phyloP scores from a whole-genome alignment of 2,888 invertebrate genomes.

The Lasioglossum figueresi region DNA sequence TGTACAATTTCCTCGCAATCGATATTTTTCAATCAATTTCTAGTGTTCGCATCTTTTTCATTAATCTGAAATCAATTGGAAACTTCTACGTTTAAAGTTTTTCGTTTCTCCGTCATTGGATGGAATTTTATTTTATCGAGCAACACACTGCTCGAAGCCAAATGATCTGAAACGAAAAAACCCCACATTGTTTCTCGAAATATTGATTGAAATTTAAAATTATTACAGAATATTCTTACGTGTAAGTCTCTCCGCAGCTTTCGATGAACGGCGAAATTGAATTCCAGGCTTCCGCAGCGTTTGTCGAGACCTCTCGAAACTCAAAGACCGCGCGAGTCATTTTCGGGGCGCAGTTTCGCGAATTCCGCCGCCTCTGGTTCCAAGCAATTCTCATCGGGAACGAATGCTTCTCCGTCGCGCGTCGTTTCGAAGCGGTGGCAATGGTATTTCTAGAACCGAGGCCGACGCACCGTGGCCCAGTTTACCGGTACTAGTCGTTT shows the following conservation, averaged over 20 bases:
- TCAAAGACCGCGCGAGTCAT: not conserved
- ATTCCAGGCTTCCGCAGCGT: not conserved
- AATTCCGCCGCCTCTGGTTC: constrained; percentile 17
- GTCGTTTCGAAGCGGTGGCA: constrained; percentile 50
- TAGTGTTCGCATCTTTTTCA: not conserved
- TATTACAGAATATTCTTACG: too few species aligned
- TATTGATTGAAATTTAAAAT: too few species aligned
- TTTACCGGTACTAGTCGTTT: constrained; percentile 62
- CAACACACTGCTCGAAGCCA: too few species aligned
- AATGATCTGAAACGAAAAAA: too few species aligned
- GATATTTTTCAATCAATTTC: not conserved
- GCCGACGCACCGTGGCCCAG: constrained; percentile 74
- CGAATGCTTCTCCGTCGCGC: constrained; percentile 28
- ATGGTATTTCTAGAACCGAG: constrained; percentile 73
- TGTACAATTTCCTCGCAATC: not conserved
- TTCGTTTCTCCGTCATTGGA: too few species aligned
- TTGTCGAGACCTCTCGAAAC: not conserved
- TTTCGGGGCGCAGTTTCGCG: not conserved
- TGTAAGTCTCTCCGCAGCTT: not conserved
- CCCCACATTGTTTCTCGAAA: too few species aligned
- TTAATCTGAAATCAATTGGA: not conserved
- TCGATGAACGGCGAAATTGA: not conserved
- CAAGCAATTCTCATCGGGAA: constrained; percentile 49
- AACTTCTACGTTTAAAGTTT: not conserved
- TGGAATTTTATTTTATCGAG: too few species aligned